Conservation (phyloP, 1,140 invertebrate genomes). For the Drosophila baimaii region DNA sequence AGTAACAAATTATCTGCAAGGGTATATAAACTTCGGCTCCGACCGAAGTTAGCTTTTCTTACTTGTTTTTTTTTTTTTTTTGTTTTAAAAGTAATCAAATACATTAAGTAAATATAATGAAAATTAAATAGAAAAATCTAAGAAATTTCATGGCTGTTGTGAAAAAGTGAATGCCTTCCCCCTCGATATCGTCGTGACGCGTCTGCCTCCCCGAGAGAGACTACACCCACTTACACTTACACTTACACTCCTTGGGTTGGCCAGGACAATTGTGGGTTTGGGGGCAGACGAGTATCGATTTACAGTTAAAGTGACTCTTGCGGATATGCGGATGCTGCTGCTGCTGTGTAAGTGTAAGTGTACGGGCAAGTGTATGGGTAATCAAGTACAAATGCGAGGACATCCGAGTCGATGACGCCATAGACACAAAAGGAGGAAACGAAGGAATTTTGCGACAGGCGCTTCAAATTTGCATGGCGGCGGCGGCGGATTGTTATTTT, state of each 20-base stretch:
- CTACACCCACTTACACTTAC: slow-evolving; percentile 21
- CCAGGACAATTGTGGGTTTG: slow-evolving; percentile 12
- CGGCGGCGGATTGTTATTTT: slow-evolving; percentile 41
- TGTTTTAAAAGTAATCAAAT: not conserved
- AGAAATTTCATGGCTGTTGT: not conserved
- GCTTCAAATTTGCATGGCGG: slow-evolving; percentile 44
- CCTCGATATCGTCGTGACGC: not conserved
- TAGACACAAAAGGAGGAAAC: slow-evolving; percentile 36
- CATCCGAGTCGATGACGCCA: slow-evolving; percentile 39
- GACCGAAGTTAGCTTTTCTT: no score
- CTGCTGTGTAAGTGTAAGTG: slow-evolving; percentile 32
- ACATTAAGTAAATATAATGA: not conserved
- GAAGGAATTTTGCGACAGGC: slow-evolving; percentile 33
- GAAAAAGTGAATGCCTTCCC: not conserved
- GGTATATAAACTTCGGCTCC: no score
- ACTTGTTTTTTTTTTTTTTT: no score
- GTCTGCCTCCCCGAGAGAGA: slow-evolving; percentile 15
- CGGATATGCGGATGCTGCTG: slow-evolving; percentile 24
- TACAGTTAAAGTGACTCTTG: slow-evolving; percentile 59
- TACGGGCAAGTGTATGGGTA: slow-evolving; percentile 43
- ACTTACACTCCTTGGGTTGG: slow-evolving; percentile 16
- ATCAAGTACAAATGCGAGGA: slow-evolving; percentile 57
- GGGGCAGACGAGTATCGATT: slow-evolving; percentile 63
- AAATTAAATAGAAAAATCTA: not conserved
- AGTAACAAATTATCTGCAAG: no score